A percentile compares a stretch with the other conserved stretches of the same genome.
phyloP scores from a whole-genome alignment of 2,888 invertebrate species.

The Agriopis leucophaearia region DNA sequence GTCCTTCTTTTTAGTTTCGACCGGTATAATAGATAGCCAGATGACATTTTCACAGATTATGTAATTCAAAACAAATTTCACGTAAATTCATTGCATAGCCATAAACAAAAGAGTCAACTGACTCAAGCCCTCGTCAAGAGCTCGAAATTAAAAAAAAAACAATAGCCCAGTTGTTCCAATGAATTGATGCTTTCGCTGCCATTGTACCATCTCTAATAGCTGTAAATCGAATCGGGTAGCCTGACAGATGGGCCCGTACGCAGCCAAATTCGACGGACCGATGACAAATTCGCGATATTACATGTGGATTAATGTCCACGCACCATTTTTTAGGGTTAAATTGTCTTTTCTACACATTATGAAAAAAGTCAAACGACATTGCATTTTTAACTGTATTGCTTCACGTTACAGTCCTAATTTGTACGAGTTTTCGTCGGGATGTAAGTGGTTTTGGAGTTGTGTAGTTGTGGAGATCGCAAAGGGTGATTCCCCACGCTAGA shows the following conservation, averaged over 20 bases:
- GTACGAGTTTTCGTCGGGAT: conserved; percentile 39
- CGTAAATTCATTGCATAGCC: background rate
- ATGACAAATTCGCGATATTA: conserved; percentile 86
- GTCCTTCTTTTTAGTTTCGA: too few species aligned
- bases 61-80: background rate
- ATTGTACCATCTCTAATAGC: conserved; percentile 70
- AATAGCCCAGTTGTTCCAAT: conserved; percentile 56
- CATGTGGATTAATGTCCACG: conserved; percentile 85
- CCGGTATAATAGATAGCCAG: too few species aligned
- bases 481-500: conserved; percentile 84
- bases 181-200: conserved; percentile 57
- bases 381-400: conserved; percentile 48
- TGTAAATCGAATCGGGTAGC: conserved; percentile 76
- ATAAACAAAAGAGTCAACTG: conserved; percentile 15
- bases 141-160: conserved; percentile 31
- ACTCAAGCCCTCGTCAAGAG: conserved; percentile 5
- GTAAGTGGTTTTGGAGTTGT: conserved; percentile 61
- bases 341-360: conserved; percentile 81
- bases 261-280: conserved; percentile 68
- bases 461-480: conserved; percentile 75
- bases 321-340: conserved; percentile 86
- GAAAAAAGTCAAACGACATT: conserved; percentile 37
- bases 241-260: conserved; percentile 76
- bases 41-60: too few species aligned
- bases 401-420: conserved; percentile 51